phyloP scores from a whole-genome alignment of 2,888 invertebrate species.

The Parochlus steinenii region DNA sequence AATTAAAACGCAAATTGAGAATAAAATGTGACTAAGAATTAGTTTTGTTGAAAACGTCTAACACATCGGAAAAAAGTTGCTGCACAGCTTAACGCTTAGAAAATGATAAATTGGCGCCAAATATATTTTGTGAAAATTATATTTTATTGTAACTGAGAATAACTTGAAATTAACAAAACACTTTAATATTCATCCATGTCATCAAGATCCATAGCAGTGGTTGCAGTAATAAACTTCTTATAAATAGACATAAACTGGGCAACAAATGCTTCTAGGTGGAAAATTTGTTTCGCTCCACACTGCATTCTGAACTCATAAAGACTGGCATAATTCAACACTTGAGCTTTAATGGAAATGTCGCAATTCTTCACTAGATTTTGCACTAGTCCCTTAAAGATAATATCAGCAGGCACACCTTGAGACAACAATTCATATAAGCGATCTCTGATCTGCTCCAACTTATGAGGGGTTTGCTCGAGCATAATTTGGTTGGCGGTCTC shows the following conservation, averaged over 20 bases:
- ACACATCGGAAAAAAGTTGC: too few species aligned
- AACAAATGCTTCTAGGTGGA: slow-evolving; percentile 93
- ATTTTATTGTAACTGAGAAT: too few species aligned
- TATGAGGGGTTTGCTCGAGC: slow-evolving; percentile 71
- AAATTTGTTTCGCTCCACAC: slow-evolving; percentile 84
- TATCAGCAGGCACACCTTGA: slow-evolving; percentile 84
- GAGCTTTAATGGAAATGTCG: slow-evolving; percentile 74
- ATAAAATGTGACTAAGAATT: too few species aligned
- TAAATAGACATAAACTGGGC: slow-evolving; percentile 93
- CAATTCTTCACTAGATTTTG: slow-evolving; percentile 75
- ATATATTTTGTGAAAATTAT: too few species aligned
- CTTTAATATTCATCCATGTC: too few species aligned
- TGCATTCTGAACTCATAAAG: slow-evolving; percentile 84
- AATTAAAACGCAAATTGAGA: too few species aligned
- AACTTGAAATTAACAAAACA: too few species aligned
- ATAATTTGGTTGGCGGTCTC: slow-evolving; percentile 77
- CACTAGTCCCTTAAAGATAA: slow-evolving; percentile 77
- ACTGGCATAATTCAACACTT: slow-evolving; percentile 74
- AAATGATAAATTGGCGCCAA: too few species aligned
- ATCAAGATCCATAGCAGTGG: slow-evolving; percentile 18
- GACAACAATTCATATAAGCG: slow-evolving; percentile 84
- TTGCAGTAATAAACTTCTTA: slow-evolving; percentile 48
- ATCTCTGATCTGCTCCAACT: slow-evolving; percentile 67
- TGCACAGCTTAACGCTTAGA: too few species aligned
- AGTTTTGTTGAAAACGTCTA: too few species aligned